Evolutionary conservation across 2,113 vertebrate genomes (phyloP), one percentile per base, ranked within the genome.

Genomic region (Canis aureus): DNA sequence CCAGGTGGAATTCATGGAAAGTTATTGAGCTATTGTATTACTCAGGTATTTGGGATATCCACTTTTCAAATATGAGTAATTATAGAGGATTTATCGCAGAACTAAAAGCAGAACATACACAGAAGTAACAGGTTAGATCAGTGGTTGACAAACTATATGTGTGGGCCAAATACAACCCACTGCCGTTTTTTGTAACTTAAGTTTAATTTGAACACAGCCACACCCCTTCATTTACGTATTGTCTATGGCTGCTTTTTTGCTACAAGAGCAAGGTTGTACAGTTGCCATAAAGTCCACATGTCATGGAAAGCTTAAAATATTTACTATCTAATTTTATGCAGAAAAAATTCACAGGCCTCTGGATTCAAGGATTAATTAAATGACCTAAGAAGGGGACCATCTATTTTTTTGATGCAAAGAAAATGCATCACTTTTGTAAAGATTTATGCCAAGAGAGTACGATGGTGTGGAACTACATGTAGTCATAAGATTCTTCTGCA

Each of bases 31-130:
- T 62, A 38, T 55, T 92, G 16, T 51, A 59, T 74, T 80, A 80
- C 11, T 60, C 3, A 32, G 38, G 11, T 12, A 76, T 66, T 53
- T 89, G 67, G 11, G 15, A 22, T 86, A 64, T 27, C 3, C 49
- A 2, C 8, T 84, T 94, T 90, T 91, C 27, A 79, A 74, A 96
- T 51, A 57, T 62, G 38, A 62, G 11, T 23, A 95, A 93, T 88
- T 17, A 62, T 13, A 38, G 22, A 51, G 15, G 9, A 82, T 85
- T 95, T 86, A 92, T 85, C 51, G 84, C 17, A 51, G 69, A 96
- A 81, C 10, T 55, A 79, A 88, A 78, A 92, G 8, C 13, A 3
- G 22, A 87, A 38, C 7, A 51, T n/a, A 74, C 8, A 84, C 4
- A 91, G 8, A 93, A 9, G 1, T 67, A 79, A 74, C 43, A 11